Base-by-base conservation (phyloP, 2,888 invertebrate species). In the Coremacera marginata region DNA sequence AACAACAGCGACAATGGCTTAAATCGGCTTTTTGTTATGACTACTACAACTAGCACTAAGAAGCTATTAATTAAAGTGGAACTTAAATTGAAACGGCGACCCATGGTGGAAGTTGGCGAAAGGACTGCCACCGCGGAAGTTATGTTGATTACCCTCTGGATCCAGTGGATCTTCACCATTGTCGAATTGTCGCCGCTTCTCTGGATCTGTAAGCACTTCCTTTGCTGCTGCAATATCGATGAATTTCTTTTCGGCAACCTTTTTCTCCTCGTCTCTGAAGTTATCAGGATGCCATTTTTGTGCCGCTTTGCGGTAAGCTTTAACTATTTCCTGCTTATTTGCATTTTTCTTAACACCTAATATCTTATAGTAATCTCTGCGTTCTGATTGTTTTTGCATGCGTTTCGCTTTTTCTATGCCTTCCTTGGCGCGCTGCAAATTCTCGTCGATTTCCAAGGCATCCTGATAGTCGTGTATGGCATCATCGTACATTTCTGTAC, bases 241-340 rank as follows among this genome's bases (percentile, higher is more conserved):
- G 89, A 99, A 99, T 90, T 95, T 98, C 90, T 98, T 98, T 90
- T 99, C 96, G 0, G 99, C 99, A 71, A 94, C 91, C 87, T 97
- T 96, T 91, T 98, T 98, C 88, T 97, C 96, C 80, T 95, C 95
- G 14, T 93, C 95, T 70, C 92, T 92, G 90, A 94, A 98, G 90
- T 95, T 97, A 90, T 99, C 99, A 0, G 99, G 99, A 91, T 99
- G 99, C 98, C 99, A 99, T 89, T 98, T 95, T 90, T 97, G 97
- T 16, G 99, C 99, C 72, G 96, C 93, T 91, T 97, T 97, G 82
- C 99, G 93, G 90, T 99, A 99, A 22, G 98, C 99, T 91, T 98
- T 99, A 16, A 93, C 91, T 62, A 99, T 96, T 89, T 99, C 97
- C 86, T 94, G 94, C 90, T 99, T 99, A 70, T 91, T 93, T 2